These are phyloP conservation scores for Microctonus aethiopoides DNA, from an alignment of 2,888 invertebrate genomes.

Conservation along the genomic window DNA sequence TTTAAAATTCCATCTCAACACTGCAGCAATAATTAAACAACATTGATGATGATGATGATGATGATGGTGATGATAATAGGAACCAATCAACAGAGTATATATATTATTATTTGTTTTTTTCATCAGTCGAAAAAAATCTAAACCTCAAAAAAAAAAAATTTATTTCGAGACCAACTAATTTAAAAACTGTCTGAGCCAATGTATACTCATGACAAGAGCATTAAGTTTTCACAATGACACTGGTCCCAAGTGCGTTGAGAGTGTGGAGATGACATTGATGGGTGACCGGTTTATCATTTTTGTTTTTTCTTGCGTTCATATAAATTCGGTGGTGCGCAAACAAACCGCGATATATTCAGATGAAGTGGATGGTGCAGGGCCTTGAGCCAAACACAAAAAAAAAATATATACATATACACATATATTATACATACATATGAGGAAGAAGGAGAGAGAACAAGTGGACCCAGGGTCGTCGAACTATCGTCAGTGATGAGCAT, in stretches of 20 bases:
- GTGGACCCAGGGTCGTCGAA: constrained; percentile 59
- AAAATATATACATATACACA: background rate
- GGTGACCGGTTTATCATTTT: constrained; percentile 11
- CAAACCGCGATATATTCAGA: constrained; percentile 7
- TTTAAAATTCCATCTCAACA: background rate
- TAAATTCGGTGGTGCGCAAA: constrained; percentile 1
- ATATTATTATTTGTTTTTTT: background rate
- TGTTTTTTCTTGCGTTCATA: background rate
- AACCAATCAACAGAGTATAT: background rate
- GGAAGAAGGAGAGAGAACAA: background rate
- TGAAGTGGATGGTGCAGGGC: constrained; percentile 27
- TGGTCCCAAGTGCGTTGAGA: background rate
- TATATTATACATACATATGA: background rate
- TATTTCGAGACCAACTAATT: background rate
- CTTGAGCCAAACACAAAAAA: constrained; percentile 43
- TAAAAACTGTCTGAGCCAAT: constrained; percentile 7
- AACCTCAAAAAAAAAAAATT: background rate
- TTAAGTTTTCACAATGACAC: constrained; percentile 7
- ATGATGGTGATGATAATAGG: background rate
- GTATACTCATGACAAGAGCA: background rate
- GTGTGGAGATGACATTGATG: background rate
- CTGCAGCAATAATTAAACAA: too few relatives aligned
- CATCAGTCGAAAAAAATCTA: background rate
- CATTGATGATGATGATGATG: background rate
- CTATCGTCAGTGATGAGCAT: constrained; percentile 44